Conservation (phyloP, 2,797 vertebrate species). For the Urocyon cinereoargenteus region DNA sequence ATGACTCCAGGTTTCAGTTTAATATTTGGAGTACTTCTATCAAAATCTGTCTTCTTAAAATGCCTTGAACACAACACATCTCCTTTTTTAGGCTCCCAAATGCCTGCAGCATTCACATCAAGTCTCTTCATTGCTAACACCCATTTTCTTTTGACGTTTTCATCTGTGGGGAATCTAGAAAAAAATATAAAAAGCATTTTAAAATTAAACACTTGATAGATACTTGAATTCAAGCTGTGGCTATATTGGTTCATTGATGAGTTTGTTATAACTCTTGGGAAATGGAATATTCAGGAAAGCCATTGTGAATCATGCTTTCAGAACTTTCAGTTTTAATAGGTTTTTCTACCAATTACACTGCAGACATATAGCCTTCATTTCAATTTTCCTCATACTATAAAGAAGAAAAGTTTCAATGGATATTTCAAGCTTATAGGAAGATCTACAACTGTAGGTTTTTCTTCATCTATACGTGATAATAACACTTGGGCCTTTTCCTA, state of each 20-base stretch:
- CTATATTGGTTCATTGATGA: not conserved
- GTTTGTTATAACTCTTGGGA: conserved; percentile 39
- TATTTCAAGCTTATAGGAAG: conserved; percentile 45
- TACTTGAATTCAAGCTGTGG: conserved; percentile 12
- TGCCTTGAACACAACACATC: conserved; percentile 82
- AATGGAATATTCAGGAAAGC: conserved; percentile 60
- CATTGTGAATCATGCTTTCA: not conserved
- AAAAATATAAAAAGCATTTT: not conserved
- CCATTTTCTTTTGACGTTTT: conserved; percentile 81
- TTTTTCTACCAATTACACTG: conserved; percentile 3
- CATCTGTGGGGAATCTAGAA: conserved; percentile 83
- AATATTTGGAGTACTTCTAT: conserved; percentile 82
- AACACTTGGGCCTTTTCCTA: conserved; percentile 6
- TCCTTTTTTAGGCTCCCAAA: conserved; percentile 84
- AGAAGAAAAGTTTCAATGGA: not conserved
- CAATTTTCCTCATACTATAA: not conserved
- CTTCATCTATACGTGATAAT: not conserved
- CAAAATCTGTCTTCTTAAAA: conserved; percentile 84
- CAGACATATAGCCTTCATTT: not conserved
- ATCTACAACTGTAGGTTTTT: not conserved
- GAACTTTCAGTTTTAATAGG: conserved; percentile 38
- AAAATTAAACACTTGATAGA: conserved; percentile 54
- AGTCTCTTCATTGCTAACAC: conserved; percentile 83
- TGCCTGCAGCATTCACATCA: conserved; percentile 78
- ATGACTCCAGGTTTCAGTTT: conserved; percentile 82